Conservation (phyloP, 2,797 vertebrate species). For the Cirrhinus molitorella region DNA sequence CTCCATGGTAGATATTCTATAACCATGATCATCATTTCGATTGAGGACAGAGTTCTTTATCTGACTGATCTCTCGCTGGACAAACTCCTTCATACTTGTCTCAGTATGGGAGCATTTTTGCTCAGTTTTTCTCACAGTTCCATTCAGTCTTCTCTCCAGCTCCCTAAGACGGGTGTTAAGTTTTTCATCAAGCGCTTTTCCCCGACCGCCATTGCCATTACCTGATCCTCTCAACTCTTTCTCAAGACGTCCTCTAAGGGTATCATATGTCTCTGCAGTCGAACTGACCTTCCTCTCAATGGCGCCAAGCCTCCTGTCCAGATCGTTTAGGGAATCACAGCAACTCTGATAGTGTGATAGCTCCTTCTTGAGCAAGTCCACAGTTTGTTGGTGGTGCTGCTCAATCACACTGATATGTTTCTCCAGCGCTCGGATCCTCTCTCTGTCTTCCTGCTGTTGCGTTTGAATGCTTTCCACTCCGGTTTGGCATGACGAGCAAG, state of each 20-base stretch:
- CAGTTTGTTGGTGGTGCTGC: slow-evolving; percentile 80
- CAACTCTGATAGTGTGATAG: slow-evolving; percentile 74
- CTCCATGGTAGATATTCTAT: slow-evolving; percentile 79
- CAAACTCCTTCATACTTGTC: slow-evolving; percentile 77
- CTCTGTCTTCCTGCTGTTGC: slow-evolving; percentile 85
- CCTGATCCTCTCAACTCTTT: slow-evolving; percentile 72
- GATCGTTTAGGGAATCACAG: slow-evolving; percentile 73
- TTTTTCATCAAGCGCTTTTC: slow-evolving; percentile 74
- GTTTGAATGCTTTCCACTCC: slow-evolving; percentile 84
- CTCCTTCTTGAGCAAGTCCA: slow-evolving; percentile 77
- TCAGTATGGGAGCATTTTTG: slow-evolving; percentile 78
- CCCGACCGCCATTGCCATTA: slow-evolving; percentile 65
- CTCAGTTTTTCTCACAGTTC: slow-evolving; percentile 83
- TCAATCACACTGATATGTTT: slow-evolving; percentile 86
- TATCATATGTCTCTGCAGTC: slow-evolving; percentile 74
- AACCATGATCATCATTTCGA: slow-evolving; percentile 72
- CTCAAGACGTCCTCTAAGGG: slow-evolving; percentile 79
- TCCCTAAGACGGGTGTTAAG: slow-evolving; percentile 75
- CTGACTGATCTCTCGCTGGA: slow-evolving; percentile 79
- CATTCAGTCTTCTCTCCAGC: slow-evolving; percentile 84
- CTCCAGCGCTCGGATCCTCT: slow-evolving; percentile 85
- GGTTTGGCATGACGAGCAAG: slow-evolving; percentile 84
- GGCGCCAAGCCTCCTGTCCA: slow-evolving; percentile 76
- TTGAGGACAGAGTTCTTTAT: slow-evolving; percentile 72
- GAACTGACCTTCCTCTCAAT: slow-evolving; percentile 80